These are phyloP conservation scores for Odontophorus gujanensis DNA, from an alignment of 2,113 vertebrate genomes.

Conservation along the genomic window DNA sequence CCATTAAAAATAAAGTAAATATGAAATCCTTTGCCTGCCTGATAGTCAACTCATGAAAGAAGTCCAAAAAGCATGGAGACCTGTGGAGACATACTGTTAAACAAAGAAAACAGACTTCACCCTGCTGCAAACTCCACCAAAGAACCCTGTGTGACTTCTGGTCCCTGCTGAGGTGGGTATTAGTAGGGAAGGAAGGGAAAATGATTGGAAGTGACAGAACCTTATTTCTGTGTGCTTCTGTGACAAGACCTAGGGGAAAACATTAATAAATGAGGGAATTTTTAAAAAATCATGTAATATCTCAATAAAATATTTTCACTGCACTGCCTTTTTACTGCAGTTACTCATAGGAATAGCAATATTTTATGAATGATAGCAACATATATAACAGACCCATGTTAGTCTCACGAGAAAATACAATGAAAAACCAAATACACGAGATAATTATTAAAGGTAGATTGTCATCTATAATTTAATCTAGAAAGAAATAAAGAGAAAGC, in stretches of 20 bases:
- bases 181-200: background rate
- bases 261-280: background rate
- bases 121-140: background rate
- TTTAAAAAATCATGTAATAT: background rate
- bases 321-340: background rate
- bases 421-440: background rate
- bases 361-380: background rate
- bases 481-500: conserved; percentile 5
- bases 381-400: background rate
- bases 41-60: background rate
- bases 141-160: fast-evolving
- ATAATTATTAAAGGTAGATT: background rate
- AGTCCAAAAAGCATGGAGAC: background rate
- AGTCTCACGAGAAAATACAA: background rate
- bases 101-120: background rate
- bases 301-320: background rate
- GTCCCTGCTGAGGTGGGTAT: background rate
- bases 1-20: background rate
- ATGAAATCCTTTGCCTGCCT: background rate
- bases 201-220: background rate
- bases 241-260: background rate
- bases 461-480: background rate
- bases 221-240: background rate
- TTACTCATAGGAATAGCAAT: background rate
- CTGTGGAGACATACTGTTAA: background rate